Evolutionary conservation across 2,113 vertebrate genomes (phyloP).

Genomic region (Hypomesus transpacificus): DNA sequence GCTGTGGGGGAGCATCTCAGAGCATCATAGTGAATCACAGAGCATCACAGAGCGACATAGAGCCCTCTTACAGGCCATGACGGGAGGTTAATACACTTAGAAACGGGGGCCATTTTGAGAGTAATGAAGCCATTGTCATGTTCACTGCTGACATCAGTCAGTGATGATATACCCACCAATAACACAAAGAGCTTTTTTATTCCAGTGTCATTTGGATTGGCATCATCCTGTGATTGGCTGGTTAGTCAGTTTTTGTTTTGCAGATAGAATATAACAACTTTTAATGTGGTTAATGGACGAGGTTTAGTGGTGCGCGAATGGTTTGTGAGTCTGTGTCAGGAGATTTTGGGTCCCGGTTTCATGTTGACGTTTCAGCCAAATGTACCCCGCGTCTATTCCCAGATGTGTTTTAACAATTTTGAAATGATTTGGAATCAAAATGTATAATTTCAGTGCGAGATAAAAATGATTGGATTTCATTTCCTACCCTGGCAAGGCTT

Average conservation of each 20-base stretch:
- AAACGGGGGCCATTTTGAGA: constrained; percentile 50
- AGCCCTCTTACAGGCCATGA: constrained; percentile 7
- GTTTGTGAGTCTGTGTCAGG: constrained; percentile 17
- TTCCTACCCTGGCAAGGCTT: background rate
- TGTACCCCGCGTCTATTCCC: too few relatives aligned
- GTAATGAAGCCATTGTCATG: constrained; percentile 53
- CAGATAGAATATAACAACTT: constrained; percentile 67
- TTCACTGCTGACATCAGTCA: constrained; percentile 50
- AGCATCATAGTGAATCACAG: background rate
- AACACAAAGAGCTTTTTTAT: constrained; percentile 68
- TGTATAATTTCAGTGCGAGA: too few relatives aligned
- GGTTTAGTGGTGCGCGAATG: constrained; percentile 58
- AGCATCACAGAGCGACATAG: background rate
- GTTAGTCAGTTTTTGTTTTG: constrained; percentile 52
- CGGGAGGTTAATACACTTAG: constrained; percentile 20
- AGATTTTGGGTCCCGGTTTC: constrained; percentile 17
- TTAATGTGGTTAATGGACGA: constrained; percentile 66
- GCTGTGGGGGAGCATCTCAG: constrained; percentile 2
- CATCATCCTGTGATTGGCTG: constrained; percentile 61
- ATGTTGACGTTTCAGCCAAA: too few relatives aligned
- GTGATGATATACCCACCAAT: constrained; percentile 67
- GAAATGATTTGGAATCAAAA: too few relatives aligned
- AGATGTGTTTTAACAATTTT: too few relatives aligned
- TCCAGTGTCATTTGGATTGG: constrained; percentile 51
- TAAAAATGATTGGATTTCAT: too few relatives aligned